These are phyloP conservation scores for Aphaenogaster floridana DNA, from an alignment of 1,140 invertebrate genomes.

Conservation along the genomic window DNA sequence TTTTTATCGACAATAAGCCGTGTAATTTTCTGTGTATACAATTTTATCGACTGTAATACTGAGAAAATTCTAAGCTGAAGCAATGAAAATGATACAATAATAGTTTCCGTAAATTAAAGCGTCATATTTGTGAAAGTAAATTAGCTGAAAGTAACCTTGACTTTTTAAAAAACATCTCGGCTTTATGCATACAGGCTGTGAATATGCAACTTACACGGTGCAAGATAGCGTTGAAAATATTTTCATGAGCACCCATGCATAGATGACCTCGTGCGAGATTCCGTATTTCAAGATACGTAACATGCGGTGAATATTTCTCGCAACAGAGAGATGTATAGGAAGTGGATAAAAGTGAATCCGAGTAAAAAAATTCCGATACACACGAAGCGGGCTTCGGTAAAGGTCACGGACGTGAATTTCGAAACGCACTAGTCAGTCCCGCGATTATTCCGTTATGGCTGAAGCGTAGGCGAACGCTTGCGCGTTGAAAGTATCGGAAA, in stretches of 20 bases:
- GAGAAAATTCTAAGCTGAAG: neutral
- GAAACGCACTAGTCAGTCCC: slow-evolving; percentile 29
- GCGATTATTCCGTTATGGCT: slow-evolving; percentile 33
- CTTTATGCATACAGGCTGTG: neutral
- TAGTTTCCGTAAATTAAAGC: neutral
- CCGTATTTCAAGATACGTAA: neutral
- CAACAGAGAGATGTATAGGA: neutral
- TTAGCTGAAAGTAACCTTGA: slow-evolving; percentile 7
- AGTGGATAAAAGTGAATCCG: slow-evolving; percentile 34
- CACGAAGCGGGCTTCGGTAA: slow-evolving; percentile 5
- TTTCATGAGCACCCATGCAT: slow-evolving; percentile 17
- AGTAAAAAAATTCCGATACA: slow-evolving; percentile 1
- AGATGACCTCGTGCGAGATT: slow-evolving; percentile 39
- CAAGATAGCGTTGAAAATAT: slow-evolving; percentile 35
- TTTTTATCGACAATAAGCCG: neutral
- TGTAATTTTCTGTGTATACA: neutral
- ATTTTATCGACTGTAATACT: neutral
- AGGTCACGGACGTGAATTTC: slow-evolving; percentile 57
- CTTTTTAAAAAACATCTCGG: neutral
- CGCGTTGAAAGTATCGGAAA: slow-evolving; percentile 18
- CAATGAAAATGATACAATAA: neutral
- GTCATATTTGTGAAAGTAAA: slow-evolving; percentile 19
- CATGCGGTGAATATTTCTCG: slow-evolving; percentile 6
- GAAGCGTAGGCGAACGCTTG: slow-evolving; percentile 22
- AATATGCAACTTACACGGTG: neutral